These are phyloP conservation scores for Emydoidea blandingii DNA, from an alignment of 2,797 vertebrate genomes.

Conservation along the genomic window DNA sequence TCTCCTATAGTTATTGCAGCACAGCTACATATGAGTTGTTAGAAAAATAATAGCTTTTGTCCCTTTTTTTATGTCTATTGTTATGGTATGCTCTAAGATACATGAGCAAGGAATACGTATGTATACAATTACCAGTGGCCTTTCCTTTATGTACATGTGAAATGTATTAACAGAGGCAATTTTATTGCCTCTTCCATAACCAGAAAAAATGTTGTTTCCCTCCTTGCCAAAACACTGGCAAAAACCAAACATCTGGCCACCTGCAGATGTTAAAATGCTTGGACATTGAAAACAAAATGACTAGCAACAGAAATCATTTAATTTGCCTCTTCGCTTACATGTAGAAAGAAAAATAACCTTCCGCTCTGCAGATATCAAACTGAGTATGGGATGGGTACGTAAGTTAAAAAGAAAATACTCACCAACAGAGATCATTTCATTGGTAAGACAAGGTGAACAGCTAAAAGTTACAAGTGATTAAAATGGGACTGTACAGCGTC, in stretches of 20 bases:
- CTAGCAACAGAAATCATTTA: not conserved
- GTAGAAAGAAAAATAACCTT: not conserved
- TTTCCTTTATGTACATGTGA: not conserved
- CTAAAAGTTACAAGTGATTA: not conserved
- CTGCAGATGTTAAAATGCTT: conserved; percentile 1
- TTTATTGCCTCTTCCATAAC: not conserved
- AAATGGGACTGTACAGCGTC: not conserved
- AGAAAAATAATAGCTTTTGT: not conserved
- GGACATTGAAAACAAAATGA: conserved; percentile 3
- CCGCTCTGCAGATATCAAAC: not conserved
- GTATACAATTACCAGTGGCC: rapidly evolving
- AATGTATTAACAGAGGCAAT: not conserved
- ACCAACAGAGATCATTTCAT: not conserved
- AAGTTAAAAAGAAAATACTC: conserved; percentile 2
- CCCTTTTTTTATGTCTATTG: not conserved
- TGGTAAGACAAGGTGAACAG: not conserved
- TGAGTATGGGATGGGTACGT: not conserved
- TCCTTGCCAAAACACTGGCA: not conserved
- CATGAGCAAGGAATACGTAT: not conserved
- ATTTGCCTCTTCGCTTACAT: not conserved
- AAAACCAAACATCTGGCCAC: not conserved
- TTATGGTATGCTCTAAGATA: not conserved
- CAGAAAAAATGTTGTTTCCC: not conserved
- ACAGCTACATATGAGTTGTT: not conserved
- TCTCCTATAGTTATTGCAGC: not conserved